A percentile compares a stretch with the other conserved stretches of the same genome.
Conservation (phyloP, 2,888 invertebrate species). For the Agonopterix heracliana region DNA sequence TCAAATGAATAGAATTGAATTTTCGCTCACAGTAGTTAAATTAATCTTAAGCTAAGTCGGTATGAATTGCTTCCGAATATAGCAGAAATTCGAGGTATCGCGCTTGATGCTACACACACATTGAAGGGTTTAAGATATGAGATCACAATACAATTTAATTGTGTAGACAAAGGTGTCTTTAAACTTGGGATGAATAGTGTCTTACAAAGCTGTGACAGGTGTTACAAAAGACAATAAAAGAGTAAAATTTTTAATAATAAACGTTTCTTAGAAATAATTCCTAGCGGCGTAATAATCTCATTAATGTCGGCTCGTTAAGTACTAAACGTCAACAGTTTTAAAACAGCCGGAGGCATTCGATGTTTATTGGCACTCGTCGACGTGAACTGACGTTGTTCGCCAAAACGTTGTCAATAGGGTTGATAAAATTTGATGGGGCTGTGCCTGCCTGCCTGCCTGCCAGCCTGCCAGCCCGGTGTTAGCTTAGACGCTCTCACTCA, state of each 20-base stretch:
- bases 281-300: not conserved
- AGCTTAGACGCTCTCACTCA: conserved; percentile 30
- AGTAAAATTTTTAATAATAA: not conserved
- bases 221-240: not conserved
- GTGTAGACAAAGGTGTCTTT: not conserved
- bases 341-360: conserved; percentile 16
- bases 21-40: conserved; percentile 18
- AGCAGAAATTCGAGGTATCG: too few relatives aligned
- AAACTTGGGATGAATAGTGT: not conserved
- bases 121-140: too few relatives aligned
- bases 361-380: conserved; percentile 33
- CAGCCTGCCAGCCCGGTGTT: conserved; percentile 29
- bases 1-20: conserved; percentile 13
- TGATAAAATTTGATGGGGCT: conserved; percentile 64
- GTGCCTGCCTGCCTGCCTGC: conserved; percentile 6
- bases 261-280: too few relatives aligned
- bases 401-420: conserved; percentile 61
- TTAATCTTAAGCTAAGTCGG: conserved; percentile 34
- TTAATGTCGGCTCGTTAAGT: conserved; percentile 15
- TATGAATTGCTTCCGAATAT: conserved; percentile 35
- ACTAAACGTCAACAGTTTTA: conserved; percentile 5
- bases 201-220: not conserved
- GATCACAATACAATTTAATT: too few relatives aligned
- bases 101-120: too few relatives aligned
- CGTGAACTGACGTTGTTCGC: conserved; percentile 40